Evolutionary conservation across 1,140 invertebrate species (phyloP).

Genomic region (Mesaphorura yosii): DNA sequence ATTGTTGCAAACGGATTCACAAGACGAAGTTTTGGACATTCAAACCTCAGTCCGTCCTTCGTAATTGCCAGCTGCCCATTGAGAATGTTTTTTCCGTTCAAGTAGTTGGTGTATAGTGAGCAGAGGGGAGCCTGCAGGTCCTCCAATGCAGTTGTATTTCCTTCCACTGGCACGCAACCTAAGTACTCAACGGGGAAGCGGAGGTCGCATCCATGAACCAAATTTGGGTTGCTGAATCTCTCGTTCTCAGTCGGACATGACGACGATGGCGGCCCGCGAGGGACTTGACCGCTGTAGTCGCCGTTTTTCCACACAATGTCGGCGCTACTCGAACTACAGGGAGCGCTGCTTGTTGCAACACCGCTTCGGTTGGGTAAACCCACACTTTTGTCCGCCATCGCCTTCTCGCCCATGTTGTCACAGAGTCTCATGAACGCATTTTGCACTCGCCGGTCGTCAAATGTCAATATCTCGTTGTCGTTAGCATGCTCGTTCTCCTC

Average conservation of each 20-base stretch:
- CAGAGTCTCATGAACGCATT: background rate
- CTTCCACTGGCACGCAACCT: constrained; percentile 60
- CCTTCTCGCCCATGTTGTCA: background rate
- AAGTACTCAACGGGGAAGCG: constrained; percentile 65
- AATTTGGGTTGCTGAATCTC: background rate
- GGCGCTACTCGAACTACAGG: too few relatives aligned
- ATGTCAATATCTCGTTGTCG: too few relatives aligned
- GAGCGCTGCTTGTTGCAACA: too few relatives aligned
- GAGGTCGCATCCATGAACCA: constrained; percentile 20
- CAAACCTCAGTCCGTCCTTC: constrained; percentile 33
- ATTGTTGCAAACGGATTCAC: constrained; percentile 75
- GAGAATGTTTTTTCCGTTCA: constrained; percentile 40
- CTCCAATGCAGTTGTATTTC: constrained; percentile 65
- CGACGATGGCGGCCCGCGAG: too few relatives aligned
- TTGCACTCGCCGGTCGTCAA: background rate
- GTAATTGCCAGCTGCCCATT: constrained; percentile 42
- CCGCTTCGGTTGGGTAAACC: too few relatives aligned
- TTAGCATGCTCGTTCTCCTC: background rate
- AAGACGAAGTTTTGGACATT: constrained; percentile 40
- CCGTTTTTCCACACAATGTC: background rate
- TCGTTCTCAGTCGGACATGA: background rate
- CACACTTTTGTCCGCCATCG: background rate
- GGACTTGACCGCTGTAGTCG: background rate
- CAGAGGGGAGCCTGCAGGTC: constrained; percentile 68
- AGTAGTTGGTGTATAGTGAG: constrained; percentile 60